phyloP scores from a whole-genome alignment of 2,888 invertebrate genomes.

The Lasioglossum leucozonium region DNA sequence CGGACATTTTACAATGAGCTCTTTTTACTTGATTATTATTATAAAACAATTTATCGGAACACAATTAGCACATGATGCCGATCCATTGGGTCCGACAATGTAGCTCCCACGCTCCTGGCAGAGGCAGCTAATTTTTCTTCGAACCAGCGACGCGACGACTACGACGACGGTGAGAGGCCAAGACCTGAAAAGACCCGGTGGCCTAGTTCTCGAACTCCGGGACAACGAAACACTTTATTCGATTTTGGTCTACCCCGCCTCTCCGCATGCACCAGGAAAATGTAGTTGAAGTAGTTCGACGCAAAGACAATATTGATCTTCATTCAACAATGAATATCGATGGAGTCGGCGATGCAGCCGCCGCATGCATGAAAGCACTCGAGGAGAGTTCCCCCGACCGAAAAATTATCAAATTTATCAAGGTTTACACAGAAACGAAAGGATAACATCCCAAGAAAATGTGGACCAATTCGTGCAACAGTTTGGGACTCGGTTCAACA shows the following conservation, averaged over 20 bases:
- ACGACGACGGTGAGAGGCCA: constrained; percentile 52
- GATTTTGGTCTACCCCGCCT: constrained; percentile 52
- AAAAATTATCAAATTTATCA: background rate
- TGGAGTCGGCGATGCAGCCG: background rate
- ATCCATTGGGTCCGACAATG: no score
- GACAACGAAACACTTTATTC: constrained; percentile 56
- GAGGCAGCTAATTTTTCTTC: no score
- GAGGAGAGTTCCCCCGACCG: background rate
- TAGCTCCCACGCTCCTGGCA: no score
- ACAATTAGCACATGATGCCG: no score
- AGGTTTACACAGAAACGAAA: background rate
- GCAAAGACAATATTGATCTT: constrained; percentile 42
- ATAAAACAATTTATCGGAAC: no score
- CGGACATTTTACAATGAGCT: no score
- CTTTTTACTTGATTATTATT: no score
- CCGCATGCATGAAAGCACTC: background rate
- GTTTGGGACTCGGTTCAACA: no score
- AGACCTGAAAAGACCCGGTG: constrained; percentile 47
- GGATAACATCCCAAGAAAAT: background rate
- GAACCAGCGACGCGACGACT: background rate
- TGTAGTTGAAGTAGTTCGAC: constrained; percentile 31
- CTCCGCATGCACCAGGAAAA: constrained; percentile 33
- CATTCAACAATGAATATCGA: constrained; percentile 33
- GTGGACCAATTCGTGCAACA: no score
- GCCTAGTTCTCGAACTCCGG: constrained; percentile 50